These are phyloP conservation scores for Epinotia brunnichana DNA, from an alignment of 2,888 invertebrate species.

Conservation along the genomic window DNA sequence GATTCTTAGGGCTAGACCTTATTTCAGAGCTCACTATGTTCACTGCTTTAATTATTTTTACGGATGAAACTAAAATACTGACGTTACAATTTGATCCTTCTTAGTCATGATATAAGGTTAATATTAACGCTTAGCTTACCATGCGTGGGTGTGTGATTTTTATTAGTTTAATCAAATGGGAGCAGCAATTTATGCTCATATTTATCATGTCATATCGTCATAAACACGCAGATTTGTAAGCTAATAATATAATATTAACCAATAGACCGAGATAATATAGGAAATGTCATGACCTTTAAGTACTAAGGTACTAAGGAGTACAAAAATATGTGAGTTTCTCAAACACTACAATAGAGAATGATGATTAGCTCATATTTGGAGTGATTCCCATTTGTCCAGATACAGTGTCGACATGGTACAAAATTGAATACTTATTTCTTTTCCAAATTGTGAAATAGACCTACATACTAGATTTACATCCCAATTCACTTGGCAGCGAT, in stretches of 20 bases:
- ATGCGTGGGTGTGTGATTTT: background rate
- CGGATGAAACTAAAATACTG: background rate
- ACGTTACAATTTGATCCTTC: background rate
- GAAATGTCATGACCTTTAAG: background rate
- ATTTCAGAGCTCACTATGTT: background rate
- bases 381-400: too few relatives aligned
- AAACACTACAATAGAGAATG: too few relatives aligned
- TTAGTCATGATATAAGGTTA: background rate
- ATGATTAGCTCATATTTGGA: too few relatives aligned
- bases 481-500: too few relatives aligned
- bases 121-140: background rate
- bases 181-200: background rate
- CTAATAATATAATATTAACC: background rate
- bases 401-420: too few relatives aligned
- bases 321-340: too few relatives aligned
- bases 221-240: slow-evolving; percentile 1
- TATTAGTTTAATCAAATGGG: slow-evolving; percentile 11
- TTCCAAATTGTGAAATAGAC: too few relatives aligned
- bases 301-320: too few relatives aligned
- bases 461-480: too few relatives aligned
- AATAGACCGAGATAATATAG: background rate
- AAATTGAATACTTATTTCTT: too few relatives aligned
- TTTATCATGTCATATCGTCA: background rate
- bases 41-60: background rate
- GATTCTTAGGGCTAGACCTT: background rate